phyloP scores from a whole-genome alignment of 1,140 invertebrate species.

The Listronotus bonariensis region DNA sequence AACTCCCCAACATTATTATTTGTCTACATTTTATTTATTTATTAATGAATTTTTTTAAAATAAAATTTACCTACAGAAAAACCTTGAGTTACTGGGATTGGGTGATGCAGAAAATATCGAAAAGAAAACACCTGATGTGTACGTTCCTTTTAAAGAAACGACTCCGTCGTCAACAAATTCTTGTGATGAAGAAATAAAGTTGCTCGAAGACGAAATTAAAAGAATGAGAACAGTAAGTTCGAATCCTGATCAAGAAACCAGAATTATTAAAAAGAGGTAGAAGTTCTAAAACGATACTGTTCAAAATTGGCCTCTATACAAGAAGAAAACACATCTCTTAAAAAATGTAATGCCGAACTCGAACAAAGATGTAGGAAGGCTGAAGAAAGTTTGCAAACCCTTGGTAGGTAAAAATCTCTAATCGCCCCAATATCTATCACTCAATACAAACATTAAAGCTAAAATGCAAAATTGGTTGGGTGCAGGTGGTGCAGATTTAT shows the following conservation, averaged over 20 bases:
- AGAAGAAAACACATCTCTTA: constrained; percentile 43
- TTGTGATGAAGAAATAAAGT: constrained; percentile 39
- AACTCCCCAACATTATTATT: too few species aligned
- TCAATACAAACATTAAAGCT: too few species aligned
- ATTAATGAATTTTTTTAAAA: too few species aligned
- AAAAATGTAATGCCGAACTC: constrained; percentile 22
- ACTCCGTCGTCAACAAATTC: constrained; percentile 1
- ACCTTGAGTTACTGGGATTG: constrained; percentile 9
- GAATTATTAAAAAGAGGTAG: constrained; percentile 45
- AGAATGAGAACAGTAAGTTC: constrained; percentile 30
- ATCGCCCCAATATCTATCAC: too few species aligned
- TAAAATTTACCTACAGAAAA: constrained; percentile 6
- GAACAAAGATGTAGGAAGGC: constrained; percentile 8
- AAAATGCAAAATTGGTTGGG: background rate
- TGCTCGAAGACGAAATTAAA: constrained; percentile 43
- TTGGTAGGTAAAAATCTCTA: constrained; percentile 4
- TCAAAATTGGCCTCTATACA: constrained; percentile 43
- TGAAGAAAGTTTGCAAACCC: constrained; percentile 21
- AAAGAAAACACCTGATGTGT: background rate
- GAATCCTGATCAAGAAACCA: constrained; percentile 39
- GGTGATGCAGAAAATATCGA: constrained; percentile 16
- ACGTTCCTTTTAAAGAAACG: constrained; percentile 10
- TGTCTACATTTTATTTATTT: too few species aligned
- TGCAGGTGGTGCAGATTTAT: background rate
- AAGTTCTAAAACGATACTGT: constrained; percentile 46